These are phyloP conservation scores for Catocala fraxini DNA, from an alignment of 2,888 invertebrate genomes.

Conservation along the genomic window DNA sequence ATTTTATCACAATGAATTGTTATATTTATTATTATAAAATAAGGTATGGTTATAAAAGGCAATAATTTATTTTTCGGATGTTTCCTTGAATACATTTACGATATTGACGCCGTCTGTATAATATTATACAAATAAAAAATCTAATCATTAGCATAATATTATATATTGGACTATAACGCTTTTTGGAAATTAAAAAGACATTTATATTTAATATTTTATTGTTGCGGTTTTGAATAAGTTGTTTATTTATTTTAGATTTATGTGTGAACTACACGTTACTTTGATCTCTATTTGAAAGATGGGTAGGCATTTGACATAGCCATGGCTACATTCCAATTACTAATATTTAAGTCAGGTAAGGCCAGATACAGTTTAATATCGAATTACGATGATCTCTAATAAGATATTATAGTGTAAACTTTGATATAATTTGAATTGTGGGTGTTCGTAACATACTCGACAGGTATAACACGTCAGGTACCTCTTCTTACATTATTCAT, in stretches of 20 bases:
- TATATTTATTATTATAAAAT: slow-evolving; percentile 50
- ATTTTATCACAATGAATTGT: slow-evolving; percentile 43
- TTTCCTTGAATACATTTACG: slow-evolving; percentile 41
- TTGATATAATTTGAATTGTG: slow-evolving; percentile 70
- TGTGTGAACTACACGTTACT: slow-evolving; percentile 27
- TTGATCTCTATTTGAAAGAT: slow-evolving; percentile 48
- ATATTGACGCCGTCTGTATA: slow-evolving; percentile 54
- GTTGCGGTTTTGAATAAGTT: slow-evolving; percentile 30
- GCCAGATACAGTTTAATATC: slow-evolving; percentile 48
- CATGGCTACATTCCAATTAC: slow-evolving; percentile 67
- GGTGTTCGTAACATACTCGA: slow-evolving; percentile 61
- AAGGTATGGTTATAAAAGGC: slow-evolving; percentile 28
- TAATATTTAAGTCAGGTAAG: slow-evolving; percentile 42
- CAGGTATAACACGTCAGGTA: slow-evolving; percentile 64
- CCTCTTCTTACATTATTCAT: slow-evolving; percentile 78
- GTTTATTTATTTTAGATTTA: slow-evolving; percentile 27
- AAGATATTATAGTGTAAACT: slow-evolving; percentile 60
- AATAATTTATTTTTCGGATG: slow-evolving; percentile 39
- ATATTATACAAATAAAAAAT: slow-evolving; percentile 34
- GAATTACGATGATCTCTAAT: slow-evolving; percentile 64
- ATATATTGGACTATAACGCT: slow-evolving; percentile 34
- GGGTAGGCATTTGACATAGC: slow-evolving; percentile 50
- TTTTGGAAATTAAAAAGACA: slow-evolving; percentile 35
- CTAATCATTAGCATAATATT: slow-evolving; percentile 40
- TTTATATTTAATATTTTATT: slow-evolving; percentile 27